Evolutionary conservation across 2,113 vertebrate species (phyloP).

Genomic region (Ornithorhynchus anatinus): DNA sequence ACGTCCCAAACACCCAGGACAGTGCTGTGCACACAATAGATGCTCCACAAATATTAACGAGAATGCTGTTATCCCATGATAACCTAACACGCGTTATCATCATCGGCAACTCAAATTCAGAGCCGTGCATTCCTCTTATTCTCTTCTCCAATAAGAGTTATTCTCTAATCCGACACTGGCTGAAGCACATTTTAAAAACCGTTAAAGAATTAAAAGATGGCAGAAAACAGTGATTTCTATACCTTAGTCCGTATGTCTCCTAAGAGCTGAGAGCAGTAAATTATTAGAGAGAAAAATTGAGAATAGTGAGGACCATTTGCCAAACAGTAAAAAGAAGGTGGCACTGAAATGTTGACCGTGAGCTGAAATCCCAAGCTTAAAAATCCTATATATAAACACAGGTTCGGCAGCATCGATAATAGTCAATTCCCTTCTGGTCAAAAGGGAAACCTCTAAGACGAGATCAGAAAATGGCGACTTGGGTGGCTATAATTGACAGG

Average conservation of each 20-base stretch:
- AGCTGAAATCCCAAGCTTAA: slow-evolving; percentile 31
- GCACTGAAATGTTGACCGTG: slow-evolving; percentile 36
- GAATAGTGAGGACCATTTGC: slow-evolving; percentile 64
- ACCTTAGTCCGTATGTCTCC: slow-evolving; percentile 99
- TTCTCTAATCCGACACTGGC: neutral
- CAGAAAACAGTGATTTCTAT: slow-evolving; percentile 75
- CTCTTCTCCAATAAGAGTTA: neutral
- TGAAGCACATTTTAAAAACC: slow-evolving; percentile 44
- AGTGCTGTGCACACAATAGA: no score
- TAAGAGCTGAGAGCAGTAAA: slow-evolving; percentile 96
- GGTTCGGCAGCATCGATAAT: neutral
- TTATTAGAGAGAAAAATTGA: slow-evolving; percentile 80
- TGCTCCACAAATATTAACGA: no score
- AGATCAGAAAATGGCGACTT: no score
- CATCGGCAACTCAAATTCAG: no score
- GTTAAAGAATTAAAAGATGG: slow-evolving; percentile 51
- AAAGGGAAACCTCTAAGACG: slow-evolving; percentile 4
- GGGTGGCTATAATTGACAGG: no score
- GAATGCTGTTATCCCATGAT: no score
- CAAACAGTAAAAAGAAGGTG: slow-evolving; percentile 36
- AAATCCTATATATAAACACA: slow-evolving; percentile 11
- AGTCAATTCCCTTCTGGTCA: neutral
- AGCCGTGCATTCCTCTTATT: no score
- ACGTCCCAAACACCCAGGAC: no score
- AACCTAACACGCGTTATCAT: no score